These are phyloP conservation scores for Plecotus auritus DNA, from an alignment of 2,113 vertebrate species.

Conservation along the genomic window DNA sequence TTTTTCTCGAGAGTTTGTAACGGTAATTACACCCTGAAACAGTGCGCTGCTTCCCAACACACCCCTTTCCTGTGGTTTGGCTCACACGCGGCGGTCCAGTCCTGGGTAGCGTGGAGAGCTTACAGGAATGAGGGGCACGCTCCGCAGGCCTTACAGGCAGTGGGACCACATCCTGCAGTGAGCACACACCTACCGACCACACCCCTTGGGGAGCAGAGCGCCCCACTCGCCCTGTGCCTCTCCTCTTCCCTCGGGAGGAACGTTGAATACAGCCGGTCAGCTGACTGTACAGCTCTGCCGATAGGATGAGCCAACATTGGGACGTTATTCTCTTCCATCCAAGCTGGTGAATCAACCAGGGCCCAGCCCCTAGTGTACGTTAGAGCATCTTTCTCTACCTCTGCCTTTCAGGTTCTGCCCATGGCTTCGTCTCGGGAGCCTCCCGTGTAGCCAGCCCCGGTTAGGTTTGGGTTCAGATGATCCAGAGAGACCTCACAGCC, in stretches of 20 bases:
- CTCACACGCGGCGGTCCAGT: slow-evolving; percentile 69
- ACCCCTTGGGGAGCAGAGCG: neutral
- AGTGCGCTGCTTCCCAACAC: slow-evolving; percentile 73
- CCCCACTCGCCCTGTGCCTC: fast-evolving
- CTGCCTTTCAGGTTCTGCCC: neutral
- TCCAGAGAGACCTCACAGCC: neutral
- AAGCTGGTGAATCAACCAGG: neutral
- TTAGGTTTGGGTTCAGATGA: neutral
- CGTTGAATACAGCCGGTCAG: neutral
- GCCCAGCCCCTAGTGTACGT: too few species aligned
- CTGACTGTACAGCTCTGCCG: neutral
- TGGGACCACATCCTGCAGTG: slow-evolving; percentile 37
- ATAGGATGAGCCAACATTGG: fast-evolving
- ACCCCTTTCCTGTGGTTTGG: slow-evolving; percentile 67
- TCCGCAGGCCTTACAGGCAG: slow-evolving; percentile 67
- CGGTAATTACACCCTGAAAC: slow-evolving; percentile 58
- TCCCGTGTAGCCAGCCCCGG: fast-evolving
- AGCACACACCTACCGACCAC: neutral
- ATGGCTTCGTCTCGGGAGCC: neutral
- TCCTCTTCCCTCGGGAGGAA: neutral
- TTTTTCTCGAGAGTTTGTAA: slow-evolving; percentile 55
- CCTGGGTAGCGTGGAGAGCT: slow-evolving; percentile 67
- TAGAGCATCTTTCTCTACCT: neutral
- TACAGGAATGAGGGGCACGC: slow-evolving; percentile 71
- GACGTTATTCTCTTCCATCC: neutral